phyloP scores from a whole-genome alignment of 2,888 invertebrate genomes.

The Osmoderma eremita region DNA sequence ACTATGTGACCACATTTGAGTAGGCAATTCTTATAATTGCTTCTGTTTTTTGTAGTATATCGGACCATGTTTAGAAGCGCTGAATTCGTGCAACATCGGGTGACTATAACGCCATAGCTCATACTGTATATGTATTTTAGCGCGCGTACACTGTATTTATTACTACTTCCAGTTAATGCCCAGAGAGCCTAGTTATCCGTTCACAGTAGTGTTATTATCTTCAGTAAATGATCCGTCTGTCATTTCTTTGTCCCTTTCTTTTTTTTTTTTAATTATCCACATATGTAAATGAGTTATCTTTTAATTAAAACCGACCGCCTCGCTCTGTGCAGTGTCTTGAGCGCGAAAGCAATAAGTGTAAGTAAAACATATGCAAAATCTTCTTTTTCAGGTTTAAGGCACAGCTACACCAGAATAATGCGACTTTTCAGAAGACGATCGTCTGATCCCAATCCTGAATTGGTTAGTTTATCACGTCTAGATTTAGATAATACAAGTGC shows the following conservation, averaged over 20 bases:
- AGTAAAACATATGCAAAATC: conserved; percentile 11
- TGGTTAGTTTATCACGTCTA: conserved; percentile 66
- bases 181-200: neutral
- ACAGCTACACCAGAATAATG: conserved; percentile 57
- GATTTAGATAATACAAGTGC: conserved; percentile 48
- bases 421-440: conserved; percentile 67
- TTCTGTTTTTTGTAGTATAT: too few relatives aligned
- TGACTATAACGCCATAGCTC: too few relatives aligned
- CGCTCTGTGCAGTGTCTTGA: neutral
- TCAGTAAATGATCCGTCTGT: conserved; percentile 19
- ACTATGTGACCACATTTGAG: too few relatives aligned
- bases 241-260: neutral
- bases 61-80: too few relatives aligned
- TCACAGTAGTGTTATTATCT: conserved; percentile 2
- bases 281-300: conserved; percentile 11
- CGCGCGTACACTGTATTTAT: neutral
- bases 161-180: neutral
- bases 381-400: conserved; percentile 19
- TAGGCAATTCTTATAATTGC: too few relatives aligned
- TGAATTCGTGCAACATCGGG: too few relatives aligned
- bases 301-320: conserved; percentile 2
- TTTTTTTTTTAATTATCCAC: neutral
- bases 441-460: conserved; percentile 69
- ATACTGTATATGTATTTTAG: too few relatives aligned
- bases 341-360: neutral